These are phyloP conservation scores for Falco punctatus DNA, from an alignment of 2,113 vertebrate genomes.

Conservation along the genomic window DNA sequence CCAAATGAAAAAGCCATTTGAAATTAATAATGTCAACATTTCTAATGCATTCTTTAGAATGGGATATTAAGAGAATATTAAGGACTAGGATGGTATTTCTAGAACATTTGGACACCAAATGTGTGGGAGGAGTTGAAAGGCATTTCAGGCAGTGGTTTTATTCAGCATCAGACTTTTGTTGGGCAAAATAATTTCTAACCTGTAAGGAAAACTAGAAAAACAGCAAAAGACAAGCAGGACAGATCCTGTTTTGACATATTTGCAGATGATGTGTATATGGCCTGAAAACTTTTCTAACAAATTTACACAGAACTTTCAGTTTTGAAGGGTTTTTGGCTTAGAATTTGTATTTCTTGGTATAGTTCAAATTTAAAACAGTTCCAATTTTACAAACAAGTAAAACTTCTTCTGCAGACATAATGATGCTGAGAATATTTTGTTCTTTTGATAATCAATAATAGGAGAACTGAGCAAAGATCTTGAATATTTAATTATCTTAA, in stretches of 20 bases:
- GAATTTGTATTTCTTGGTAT: not conserved
- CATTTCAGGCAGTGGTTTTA: not conserved
- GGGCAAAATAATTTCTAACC: not conserved
- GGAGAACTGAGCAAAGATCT: not conserved
- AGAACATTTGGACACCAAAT: not conserved
- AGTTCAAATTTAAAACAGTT: not conserved
- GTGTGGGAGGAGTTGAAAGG: not conserved
- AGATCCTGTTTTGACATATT: slow-evolving; percentile 19
- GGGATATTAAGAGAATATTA: not conserved
- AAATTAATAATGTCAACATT: not conserved
- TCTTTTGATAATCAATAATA: not conserved
- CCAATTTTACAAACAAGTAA: not conserved
- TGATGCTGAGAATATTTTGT: not conserved
- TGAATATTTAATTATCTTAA: not conserved
- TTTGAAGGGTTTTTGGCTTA: not conserved
- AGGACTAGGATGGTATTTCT: not conserved
- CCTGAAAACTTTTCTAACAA: not conserved
- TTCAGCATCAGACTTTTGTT: not conserved
- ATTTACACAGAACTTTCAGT: not conserved
- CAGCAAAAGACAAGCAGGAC: not conserved
- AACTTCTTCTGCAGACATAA: not conserved
- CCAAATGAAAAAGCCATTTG: not conserved
- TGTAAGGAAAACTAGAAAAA: not conserved
- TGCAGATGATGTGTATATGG: not conserved
- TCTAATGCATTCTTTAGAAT: not conserved